Percentiles rank a stretch among this genome's conserved stretches.
phyloP scores from a whole-genome alignment of 2,797 vertebrate genomes.

The Alcedo quadribrachys region DNA sequence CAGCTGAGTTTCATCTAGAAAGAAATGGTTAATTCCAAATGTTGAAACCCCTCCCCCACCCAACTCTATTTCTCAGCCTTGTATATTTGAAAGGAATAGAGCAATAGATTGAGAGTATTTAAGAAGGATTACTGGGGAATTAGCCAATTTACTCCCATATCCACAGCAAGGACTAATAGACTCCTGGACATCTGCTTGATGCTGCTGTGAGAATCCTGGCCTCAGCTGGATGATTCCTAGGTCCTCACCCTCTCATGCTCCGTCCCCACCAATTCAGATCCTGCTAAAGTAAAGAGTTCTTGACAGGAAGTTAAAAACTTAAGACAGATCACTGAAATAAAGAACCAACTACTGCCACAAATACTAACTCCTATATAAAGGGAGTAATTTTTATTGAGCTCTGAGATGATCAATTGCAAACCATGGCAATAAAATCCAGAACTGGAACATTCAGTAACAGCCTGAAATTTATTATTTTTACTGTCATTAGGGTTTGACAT shows the following conservation, averaged over 20 bases:
- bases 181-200: not conserved
- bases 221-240: not conserved
- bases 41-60: not conserved
- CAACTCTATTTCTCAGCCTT: not conserved
- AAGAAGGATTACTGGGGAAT: not conserved
- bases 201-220: not conserved
- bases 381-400: constrained; percentile 5
- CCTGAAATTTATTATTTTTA: not conserved
- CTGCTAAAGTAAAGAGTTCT: not conserved
- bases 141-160: not conserved
- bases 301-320: not conserved
- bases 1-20: not conserved
- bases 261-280: not conserved
- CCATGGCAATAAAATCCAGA: constrained; percentile 2
- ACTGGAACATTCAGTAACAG: not conserved
- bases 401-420: not conserved
- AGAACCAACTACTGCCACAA: not conserved
- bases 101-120: not conserved
- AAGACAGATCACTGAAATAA: not conserved
- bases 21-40: not conserved
- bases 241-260: not conserved
- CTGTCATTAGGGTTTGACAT: not conserved
- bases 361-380: not conserved
- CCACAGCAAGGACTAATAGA: not conserved
- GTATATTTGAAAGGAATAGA: not conserved